phyloP scores from a whole-genome alignment of 2,888 invertebrate species.

The Tachina grossa region DNA sequence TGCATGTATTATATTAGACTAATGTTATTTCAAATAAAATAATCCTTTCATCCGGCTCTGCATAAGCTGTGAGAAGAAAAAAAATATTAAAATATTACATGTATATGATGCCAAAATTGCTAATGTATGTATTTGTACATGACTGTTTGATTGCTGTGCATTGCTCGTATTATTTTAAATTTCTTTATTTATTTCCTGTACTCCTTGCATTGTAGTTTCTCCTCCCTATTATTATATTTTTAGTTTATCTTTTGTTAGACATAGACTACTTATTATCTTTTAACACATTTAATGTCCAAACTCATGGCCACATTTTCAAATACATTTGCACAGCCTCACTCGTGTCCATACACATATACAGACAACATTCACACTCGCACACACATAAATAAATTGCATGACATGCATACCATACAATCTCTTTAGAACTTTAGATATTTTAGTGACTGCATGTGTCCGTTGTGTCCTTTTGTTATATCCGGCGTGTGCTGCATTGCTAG shows the following conservation, averaged over 20 bases:
- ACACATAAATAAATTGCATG: slow-evolving; percentile 30
- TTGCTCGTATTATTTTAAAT: slow-evolving; percentile 42
- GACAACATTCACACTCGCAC: background rate
- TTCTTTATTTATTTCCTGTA: slow-evolving; percentile 10
- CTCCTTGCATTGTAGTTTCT: slow-evolving; percentile 22
- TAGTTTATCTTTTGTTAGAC: slow-evolving; percentile 47
- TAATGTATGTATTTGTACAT: slow-evolving; percentile 65
- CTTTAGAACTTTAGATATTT: slow-evolving; percentile 52
- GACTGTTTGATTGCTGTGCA: slow-evolving; percentile 67
- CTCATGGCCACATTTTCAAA: slow-evolving; percentile 55
- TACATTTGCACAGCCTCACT: slow-evolving; percentile 11
- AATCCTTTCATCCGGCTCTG: slow-evolving; percentile 60
- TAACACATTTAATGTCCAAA: slow-evolving; percentile 59
- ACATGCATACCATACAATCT: slow-evolving; percentile 47
- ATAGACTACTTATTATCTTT: slow-evolving; percentile 66
- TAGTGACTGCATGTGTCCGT: slow-evolving; percentile 67
- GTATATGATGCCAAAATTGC: slow-evolving; percentile 67
- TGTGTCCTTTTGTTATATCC: slow-evolving; percentile 68
- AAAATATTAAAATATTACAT: slow-evolving; percentile 16
- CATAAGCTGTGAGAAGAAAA: background rate
- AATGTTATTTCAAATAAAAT: slow-evolving; percentile 55
- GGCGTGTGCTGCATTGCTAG: slow-evolving; percentile 70
- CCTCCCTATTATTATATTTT: background rate
- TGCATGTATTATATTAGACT: slow-evolving; percentile 31
- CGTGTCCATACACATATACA: background rate